A percentile compares a stretch with the other conserved stretches of the same genome.
These are phyloP conservation scores for Drosophila carrolli DNA, from an alignment of 1,140 invertebrate genomes.

Conservation along the genomic window DNA sequence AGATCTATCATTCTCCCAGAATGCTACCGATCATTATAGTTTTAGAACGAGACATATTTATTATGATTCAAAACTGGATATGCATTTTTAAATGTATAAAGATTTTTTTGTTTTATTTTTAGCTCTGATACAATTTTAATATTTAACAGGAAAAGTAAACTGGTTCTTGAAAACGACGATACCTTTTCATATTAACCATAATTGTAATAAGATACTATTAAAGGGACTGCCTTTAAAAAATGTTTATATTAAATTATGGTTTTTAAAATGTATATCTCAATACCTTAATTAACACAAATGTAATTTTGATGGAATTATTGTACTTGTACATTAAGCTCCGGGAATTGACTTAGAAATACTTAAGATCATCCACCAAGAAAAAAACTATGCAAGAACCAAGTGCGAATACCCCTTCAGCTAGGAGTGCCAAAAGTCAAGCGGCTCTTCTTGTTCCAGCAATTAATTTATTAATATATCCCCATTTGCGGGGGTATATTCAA, in stretches of 20 bases:
- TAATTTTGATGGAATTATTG: no score
- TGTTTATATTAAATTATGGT: no score
- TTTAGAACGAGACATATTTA: background rate
- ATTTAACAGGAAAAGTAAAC: no score
- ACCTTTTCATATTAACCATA: no score
- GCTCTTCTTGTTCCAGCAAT: slow-evolving; percentile 8
- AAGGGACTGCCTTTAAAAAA: no score
- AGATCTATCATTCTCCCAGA: background rate
- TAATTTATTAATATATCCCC: slow-evolving; percentile 23
- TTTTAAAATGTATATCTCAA: no score
- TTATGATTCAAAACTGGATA: background rate
- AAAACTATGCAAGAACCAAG: background rate
- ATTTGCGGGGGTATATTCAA: background rate
- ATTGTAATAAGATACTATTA: no score
- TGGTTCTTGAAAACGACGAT: no score
- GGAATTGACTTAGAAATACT: background rate
- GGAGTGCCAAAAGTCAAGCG: background rate
- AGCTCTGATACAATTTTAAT: background rate
- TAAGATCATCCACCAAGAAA: background rate
- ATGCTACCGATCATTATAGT: slow-evolving; percentile 10
- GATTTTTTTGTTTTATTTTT: background rate
- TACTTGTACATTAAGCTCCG: no score
- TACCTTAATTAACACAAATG: no score
- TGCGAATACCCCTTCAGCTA: slow-evolving; percentile 18
- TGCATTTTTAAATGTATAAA: slow-evolving; percentile 1